phyloP scores from a whole-genome alignment of 2,113 vertebrate species.

The Ctenodactylus gundi region DNA sequence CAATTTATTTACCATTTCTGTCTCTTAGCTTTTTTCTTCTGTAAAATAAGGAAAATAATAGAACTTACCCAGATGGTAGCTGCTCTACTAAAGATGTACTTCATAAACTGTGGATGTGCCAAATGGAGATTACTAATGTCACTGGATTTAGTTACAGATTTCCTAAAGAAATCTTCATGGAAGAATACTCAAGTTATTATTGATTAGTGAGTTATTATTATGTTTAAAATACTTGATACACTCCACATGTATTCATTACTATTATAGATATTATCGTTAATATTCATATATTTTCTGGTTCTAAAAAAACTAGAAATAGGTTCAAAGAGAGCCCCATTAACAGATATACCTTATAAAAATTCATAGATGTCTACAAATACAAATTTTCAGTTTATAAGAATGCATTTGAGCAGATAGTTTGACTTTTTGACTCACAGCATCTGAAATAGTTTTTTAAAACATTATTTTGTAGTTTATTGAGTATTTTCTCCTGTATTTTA shows the following conservation, averaged over 20 bases:
- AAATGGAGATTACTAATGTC: background rate
- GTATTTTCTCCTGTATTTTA: background rate
- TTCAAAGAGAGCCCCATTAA: background rate
- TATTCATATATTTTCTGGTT: too few species aligned
- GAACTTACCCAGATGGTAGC: too few species aligned
- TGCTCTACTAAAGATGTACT: background rate
- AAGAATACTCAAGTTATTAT: background rate
- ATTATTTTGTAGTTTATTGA: background rate
- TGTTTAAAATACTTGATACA: background rate
- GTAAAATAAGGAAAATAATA: constrained; percentile 18
- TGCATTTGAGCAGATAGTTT: background rate
- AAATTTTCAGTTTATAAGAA: constrained; percentile 26
- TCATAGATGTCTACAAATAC: background rate
- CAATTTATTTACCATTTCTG: background rate
- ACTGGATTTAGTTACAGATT: background rate
- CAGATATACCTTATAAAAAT: background rate
- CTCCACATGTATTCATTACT: background rate
- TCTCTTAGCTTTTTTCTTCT: background rate
- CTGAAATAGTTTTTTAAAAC: background rate
- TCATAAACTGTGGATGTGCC: background rate
- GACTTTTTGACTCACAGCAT: constrained; percentile 14
- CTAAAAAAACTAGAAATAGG: too few species aligned
- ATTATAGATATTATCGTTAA: background rate
- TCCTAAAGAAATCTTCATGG: background rate
- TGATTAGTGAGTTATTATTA: too few species aligned